phyloP scores from a whole-genome alignment of 2,888 invertebrate species.

The Dynastes maya region DNA sequence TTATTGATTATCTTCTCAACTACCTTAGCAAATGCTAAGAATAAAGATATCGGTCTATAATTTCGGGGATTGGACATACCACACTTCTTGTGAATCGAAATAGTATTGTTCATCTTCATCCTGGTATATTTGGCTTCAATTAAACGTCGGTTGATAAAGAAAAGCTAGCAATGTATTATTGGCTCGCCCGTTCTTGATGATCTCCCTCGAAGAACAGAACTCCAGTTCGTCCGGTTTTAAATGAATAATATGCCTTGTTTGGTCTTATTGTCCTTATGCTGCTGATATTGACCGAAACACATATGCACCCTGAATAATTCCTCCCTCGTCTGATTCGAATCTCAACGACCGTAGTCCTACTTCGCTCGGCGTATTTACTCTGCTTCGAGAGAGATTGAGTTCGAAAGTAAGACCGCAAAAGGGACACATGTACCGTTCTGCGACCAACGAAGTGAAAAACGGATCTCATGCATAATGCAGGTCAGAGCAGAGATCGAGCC shows the following conservation, averaged over 20 bases:
- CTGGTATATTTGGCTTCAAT: too few species aligned
- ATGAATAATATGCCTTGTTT: not conserved
- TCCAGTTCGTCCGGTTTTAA: not conserved
- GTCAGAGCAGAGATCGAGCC: slow-evolving; percentile 57
- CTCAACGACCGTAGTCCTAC: not conserved
- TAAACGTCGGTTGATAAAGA: too few species aligned
- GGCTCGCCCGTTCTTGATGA: too few species aligned
- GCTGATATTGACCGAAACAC: not conserved
- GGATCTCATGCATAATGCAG: slow-evolving; percentile 66
- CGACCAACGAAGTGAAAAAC: slow-evolving; percentile 62
- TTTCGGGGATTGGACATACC: too few species aligned
- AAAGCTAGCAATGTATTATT: too few species aligned
- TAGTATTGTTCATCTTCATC: too few species aligned
- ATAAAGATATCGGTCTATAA: too few species aligned
- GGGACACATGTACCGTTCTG: slow-evolving; percentile 59
- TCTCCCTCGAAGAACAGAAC: too few species aligned
- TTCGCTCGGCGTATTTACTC: slow-evolving; percentile 10
- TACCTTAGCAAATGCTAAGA: too few species aligned
- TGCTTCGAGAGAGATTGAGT: not conserved
- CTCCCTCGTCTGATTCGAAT: not conserved
- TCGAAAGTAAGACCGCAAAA: slow-evolving; percentile 55
- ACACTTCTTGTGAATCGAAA: too few species aligned
- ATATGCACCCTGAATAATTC: not conserved
- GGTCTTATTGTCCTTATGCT: too few species aligned
- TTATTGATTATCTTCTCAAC: too few species aligned